Conservation (phyloP, 1,140 invertebrate genomes). For the Zaprionus kolodkinae region DNA sequence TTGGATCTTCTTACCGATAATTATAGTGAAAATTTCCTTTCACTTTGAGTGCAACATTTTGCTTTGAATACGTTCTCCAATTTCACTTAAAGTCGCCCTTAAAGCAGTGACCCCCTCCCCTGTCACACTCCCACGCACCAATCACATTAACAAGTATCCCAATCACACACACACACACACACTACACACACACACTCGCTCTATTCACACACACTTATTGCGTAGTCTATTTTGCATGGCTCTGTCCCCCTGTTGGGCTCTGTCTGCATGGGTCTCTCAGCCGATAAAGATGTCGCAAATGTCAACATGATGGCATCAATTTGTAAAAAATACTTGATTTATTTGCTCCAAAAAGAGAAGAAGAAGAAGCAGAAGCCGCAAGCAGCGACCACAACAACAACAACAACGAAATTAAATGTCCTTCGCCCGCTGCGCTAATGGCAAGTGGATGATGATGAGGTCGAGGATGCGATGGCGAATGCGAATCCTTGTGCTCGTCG, state of each 20-base stretch:
- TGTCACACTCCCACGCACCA: constrained; percentile 6
- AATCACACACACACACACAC: constrained; percentile 8
- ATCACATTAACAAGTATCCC: constrained; percentile 37
- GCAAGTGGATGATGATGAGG: constrained; percentile 23
- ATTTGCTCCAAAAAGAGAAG: constrained; percentile 53
- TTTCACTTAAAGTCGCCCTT: background rate
- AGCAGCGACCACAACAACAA: constrained; percentile 40
- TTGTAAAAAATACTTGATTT: constrained; percentile 83
- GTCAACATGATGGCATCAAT: constrained; percentile 83
- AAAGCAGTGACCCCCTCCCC: background rate
- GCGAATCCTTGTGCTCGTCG: constrained; percentile 47
- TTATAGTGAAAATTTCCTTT: constrained; percentile 17
- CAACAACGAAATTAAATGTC: constrained; percentile 68
- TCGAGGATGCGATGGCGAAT: constrained; percentile 7
- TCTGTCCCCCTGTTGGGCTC: background rate
- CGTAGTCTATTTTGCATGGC: constrained; percentile 34
- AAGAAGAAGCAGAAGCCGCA: background rate
- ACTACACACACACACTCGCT: background rate
- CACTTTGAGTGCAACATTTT: background rate
- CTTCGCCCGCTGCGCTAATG: constrained; percentile 73
- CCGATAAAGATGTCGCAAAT: constrained; percentile 82
- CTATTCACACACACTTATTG: background rate
- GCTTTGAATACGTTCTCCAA: background rate
- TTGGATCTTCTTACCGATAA: constrained; percentile 21
- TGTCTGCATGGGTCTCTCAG: constrained; percentile 25